A percentile compares a stretch with the other conserved stretches of the same genome.
phyloP scores from a whole-genome alignment of 2,888 invertebrate species.

The Diploptera punctata region DNA sequence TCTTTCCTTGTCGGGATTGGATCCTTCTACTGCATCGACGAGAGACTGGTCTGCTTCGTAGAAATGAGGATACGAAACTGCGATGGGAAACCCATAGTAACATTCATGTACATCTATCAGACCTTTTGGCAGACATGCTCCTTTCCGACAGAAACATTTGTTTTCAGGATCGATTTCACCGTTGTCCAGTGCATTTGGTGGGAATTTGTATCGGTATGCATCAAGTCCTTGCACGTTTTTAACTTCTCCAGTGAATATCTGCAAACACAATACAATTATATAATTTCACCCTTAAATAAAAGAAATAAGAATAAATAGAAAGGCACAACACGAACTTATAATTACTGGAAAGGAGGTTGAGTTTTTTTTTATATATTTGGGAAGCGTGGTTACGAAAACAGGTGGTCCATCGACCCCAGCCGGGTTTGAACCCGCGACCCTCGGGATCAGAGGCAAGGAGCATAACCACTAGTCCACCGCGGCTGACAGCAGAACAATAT shows the following conservation, averaged over 20 bases:
- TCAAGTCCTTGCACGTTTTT: slow-evolving; percentile 64
- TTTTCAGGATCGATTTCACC: slow-evolving; percentile 74
- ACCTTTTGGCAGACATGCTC: slow-evolving; percentile 75
- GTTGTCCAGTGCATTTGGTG: slow-evolving; percentile 79
- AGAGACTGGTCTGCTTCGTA: slow-evolving; percentile 73
- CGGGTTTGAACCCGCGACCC: too few species aligned
- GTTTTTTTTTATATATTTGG: too few species aligned
- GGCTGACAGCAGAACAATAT: too few species aligned
- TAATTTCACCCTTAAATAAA: too few species aligned
- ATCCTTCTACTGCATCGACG: slow-evolving; percentile 70
- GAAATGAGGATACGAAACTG: slow-evolving; percentile 88
- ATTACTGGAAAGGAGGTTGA: too few species aligned
- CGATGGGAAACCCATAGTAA: slow-evolving; percentile 89
- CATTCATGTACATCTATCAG: slow-evolving; percentile 85
- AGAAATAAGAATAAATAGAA: too few species aligned
- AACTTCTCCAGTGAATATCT: slow-evolving; percentile 69
- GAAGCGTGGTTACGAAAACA: too few species aligned
- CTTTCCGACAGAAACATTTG: slow-evolving; percentile 80
- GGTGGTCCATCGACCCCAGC: too few species aligned
- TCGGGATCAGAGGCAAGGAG: too few species aligned
- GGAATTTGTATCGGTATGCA: slow-evolving; percentile 78
- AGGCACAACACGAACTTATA: too few species aligned
- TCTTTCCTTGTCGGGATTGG: slow-evolving; percentile 65
- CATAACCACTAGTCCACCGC: too few species aligned
- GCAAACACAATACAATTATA: too few species aligned